These are phyloP conservation scores for Limosa lapponica DNA, from an alignment of 2,797 vertebrate genomes.

Conservation along the genomic window DNA sequence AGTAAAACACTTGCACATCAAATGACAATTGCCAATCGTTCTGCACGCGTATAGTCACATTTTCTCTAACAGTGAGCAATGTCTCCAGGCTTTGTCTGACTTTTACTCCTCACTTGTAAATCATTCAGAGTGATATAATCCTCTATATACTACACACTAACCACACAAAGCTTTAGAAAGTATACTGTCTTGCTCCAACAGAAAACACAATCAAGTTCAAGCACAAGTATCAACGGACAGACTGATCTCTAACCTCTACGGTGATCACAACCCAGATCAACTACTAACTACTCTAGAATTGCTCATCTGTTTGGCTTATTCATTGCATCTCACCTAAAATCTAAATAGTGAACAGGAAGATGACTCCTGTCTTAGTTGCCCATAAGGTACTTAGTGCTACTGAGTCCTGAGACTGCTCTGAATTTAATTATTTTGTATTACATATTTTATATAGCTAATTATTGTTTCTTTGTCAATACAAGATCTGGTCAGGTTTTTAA, in stretches of 20 bases:
- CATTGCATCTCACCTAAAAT: not conserved
- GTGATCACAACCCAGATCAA: not conserved
- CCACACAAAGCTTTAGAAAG: not conserved
- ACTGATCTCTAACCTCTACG: not conserved
- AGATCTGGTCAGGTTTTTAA: not conserved
- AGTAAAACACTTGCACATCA: not conserved
- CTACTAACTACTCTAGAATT: not conserved
- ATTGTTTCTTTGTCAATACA: not conserved
- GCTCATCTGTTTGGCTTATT: not conserved
- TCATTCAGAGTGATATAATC: not conserved
- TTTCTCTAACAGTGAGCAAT: not conserved
- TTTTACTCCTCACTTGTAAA: not conserved
- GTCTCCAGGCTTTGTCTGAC: not conserved
- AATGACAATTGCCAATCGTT: not conserved
- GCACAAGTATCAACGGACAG: not conserved
- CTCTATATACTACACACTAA: not conserved
- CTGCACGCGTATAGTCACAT: not conserved
- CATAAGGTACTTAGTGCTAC: not conserved
- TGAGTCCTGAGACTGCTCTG: not conserved
- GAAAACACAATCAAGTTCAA: not conserved
- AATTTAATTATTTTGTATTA: not conserved
- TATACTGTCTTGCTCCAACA: not conserved
- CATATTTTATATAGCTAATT: not conserved
- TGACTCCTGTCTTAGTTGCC: not conserved
- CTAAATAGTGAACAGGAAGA: not conserved